phyloP scores from a whole-genome alignment of 1,140 invertebrate species.

The Triops cancriformis region DNA sequence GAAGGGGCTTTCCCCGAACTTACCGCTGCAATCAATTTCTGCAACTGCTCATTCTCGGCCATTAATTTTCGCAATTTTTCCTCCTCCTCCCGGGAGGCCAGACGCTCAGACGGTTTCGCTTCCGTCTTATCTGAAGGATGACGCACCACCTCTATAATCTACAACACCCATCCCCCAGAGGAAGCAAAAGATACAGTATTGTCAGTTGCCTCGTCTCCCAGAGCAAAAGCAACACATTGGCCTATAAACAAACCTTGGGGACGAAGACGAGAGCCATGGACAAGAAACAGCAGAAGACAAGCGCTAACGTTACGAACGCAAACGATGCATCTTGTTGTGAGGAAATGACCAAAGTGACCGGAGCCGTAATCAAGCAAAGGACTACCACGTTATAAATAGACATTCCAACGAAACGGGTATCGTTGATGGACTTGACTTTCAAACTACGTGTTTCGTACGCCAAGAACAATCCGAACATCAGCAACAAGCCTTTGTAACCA shows the following conservation, averaged over 20 bases:
- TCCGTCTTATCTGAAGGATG: slow-evolving; percentile 74
- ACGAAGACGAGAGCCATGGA: slow-evolving; percentile 96
- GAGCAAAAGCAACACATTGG: slow-evolving; percentile 16
- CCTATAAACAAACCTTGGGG: slow-evolving; percentile 63
- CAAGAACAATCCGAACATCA: slow-evolving; percentile 93
- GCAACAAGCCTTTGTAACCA: slow-evolving; percentile 90
- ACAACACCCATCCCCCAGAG: slow-evolving; percentile 32
- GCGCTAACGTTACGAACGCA: slow-evolving; percentile 88
- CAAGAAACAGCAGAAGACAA: slow-evolving; percentile 92
- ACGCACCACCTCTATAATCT: slow-evolving; percentile 75
- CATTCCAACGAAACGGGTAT: slow-evolving; percentile 96
- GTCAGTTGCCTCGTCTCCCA: background rate
- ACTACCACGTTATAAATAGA: slow-evolving; percentile 99
- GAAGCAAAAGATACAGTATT: slow-evolving; percentile 29
- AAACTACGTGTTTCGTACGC: slow-evolving; percentile 96
- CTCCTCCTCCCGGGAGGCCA: slow-evolving; percentile 88
- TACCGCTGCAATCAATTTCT: slow-evolving; percentile 86
- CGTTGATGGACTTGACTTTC: slow-evolving; percentile 85
- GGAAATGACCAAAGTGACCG: slow-evolving; percentile 91
- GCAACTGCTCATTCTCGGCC: slow-evolving; percentile 90
- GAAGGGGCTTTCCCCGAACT: slow-evolving; percentile 31
- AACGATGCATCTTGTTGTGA: slow-evolving; percentile 95
- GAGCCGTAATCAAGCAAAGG: slow-evolving; percentile 91
- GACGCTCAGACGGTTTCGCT: slow-evolving; percentile 55
- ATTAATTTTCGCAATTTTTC: slow-evolving; percentile 88